Conservation (phyloP, 2,113 vertebrate genomes). For the Anthoscopus minutus region DNA sequence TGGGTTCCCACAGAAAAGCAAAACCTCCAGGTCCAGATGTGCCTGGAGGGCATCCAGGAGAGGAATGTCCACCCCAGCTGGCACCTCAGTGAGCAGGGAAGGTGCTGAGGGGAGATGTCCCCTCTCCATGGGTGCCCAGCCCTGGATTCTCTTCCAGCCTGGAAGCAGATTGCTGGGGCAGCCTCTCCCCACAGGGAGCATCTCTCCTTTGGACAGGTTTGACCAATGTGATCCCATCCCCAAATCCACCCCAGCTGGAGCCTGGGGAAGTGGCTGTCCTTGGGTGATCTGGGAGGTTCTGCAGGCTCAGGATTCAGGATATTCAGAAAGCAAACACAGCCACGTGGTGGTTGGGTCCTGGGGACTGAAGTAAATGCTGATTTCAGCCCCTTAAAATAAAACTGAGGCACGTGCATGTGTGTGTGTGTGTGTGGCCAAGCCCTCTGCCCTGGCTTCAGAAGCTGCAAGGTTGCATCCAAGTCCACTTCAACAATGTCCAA, state of each 20-base stretch:
- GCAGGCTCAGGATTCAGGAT: not conserved
- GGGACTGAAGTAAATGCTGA: not conserved
- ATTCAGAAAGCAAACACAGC: not conserved
- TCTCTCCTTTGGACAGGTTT: not conserved
- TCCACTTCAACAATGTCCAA: not conserved
- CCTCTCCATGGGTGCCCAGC: not conserved
- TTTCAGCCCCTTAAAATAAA: not conserved
- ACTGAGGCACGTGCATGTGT: not conserved
- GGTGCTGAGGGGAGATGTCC: not conserved
- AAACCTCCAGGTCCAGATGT: too few species aligned
- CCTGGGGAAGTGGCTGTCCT: not conserved
- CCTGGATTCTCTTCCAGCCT: not conserved
- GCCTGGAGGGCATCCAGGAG: not conserved
- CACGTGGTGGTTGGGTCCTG: fast-evolving
- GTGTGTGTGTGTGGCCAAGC: too few species aligned
- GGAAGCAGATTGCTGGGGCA: not conserved
- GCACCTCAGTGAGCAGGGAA: not conserved
- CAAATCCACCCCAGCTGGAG: not conserved
- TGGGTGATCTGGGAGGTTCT: not conserved
- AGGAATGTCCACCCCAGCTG: not conserved
- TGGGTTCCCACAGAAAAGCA: not conserved
- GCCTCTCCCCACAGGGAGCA: not conserved
- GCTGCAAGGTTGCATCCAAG: not conserved
- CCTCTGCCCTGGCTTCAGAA: not conserved
- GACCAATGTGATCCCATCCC: not conserved